Evolutionary conservation across 2,797 vertebrate genomes (phyloP).

Genomic region (Premnoplex brunnescens): DNA sequence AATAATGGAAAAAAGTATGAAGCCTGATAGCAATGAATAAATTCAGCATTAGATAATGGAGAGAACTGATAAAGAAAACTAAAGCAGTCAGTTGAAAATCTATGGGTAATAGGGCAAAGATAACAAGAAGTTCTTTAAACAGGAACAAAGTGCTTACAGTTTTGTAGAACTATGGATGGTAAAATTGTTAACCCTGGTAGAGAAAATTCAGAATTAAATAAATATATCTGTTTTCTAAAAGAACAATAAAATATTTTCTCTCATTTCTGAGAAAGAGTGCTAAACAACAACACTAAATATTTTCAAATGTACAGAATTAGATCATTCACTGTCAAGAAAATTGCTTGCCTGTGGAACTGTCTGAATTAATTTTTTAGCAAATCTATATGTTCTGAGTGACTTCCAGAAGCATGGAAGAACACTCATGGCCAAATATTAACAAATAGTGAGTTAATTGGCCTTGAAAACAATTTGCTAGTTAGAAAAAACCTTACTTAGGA

Average conservation of each 20-base stretch:
- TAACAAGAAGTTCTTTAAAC: conserved; percentile 31
- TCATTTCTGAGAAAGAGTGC: background rate
- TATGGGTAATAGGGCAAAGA: conserved; percentile 28
- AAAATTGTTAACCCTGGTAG: background rate
- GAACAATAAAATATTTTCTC: background rate
- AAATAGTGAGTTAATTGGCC: background rate
- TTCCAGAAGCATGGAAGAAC: background rate
- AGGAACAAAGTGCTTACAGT: background rate
- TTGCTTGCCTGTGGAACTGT: background rate
- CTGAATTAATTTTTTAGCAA: background rate
- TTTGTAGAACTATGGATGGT: background rate
- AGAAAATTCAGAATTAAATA: background rate
- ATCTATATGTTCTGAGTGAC: background rate
- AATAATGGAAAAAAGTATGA: conserved; percentile 55
- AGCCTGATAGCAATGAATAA: conserved; percentile 53
- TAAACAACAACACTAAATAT: background rate
- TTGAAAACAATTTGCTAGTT: background rate
- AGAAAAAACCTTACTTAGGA: background rate
- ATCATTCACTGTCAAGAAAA: background rate
- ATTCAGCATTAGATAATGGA: conserved; percentile 55
- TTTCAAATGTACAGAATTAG: background rate
- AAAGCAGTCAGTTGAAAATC: conserved; percentile 43
- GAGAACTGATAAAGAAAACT: conserved; percentile 57
- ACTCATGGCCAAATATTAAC: background rate
- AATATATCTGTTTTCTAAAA: background rate